A percentile compares a stretch with the other conserved stretches of the same genome.
Evolutionary conservation across 2,888 invertebrate genomes (phyloP).

Genomic region (Bombyx huttoni): DNA sequence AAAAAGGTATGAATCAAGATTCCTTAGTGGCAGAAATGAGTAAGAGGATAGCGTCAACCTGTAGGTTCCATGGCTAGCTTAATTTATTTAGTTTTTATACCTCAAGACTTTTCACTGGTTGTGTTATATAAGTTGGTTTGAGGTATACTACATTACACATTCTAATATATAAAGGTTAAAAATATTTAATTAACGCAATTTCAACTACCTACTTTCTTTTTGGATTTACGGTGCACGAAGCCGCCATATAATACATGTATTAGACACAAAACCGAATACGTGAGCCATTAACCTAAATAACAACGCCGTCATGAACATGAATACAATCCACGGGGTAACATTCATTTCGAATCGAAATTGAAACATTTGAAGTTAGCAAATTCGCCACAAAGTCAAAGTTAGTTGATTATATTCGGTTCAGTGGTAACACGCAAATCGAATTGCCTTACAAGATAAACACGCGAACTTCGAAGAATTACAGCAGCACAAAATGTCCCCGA

Average conservation of each 20-base stretch:
- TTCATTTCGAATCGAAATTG: conserved; percentile 21
- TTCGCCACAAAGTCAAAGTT: conserved; percentile 37
- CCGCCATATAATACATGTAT: neutral
- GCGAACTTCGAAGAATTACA: conserved; percentile 54
- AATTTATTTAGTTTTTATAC: too few species aligned
- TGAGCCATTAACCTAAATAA: conserved; percentile 10
- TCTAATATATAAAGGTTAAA: neutral
- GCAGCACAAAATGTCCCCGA: conserved; percentile 39
- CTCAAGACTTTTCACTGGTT: too few species aligned
- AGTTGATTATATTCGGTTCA: conserved; percentile 50
- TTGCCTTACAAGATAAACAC: conserved; percentile 51
- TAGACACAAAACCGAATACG: neutral
- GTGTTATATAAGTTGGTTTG: too few species aligned
- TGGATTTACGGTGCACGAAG: neutral
- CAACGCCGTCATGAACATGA: conserved; percentile 7
- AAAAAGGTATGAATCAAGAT: too few species aligned
- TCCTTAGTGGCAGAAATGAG: too few species aligned
- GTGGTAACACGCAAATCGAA: conserved; percentile 49
- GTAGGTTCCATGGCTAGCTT: too few species aligned
- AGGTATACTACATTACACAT: neutral
- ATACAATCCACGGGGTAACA: conserved; percentile 6
- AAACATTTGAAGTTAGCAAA: conserved; percentile 28
- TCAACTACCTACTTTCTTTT: neutral
- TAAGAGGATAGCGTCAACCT: too few species aligned
- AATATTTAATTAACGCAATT: neutral